phyloP scores from a whole-genome alignment of 2,113 vertebrate species.

The Emberiza fucata region DNA sequence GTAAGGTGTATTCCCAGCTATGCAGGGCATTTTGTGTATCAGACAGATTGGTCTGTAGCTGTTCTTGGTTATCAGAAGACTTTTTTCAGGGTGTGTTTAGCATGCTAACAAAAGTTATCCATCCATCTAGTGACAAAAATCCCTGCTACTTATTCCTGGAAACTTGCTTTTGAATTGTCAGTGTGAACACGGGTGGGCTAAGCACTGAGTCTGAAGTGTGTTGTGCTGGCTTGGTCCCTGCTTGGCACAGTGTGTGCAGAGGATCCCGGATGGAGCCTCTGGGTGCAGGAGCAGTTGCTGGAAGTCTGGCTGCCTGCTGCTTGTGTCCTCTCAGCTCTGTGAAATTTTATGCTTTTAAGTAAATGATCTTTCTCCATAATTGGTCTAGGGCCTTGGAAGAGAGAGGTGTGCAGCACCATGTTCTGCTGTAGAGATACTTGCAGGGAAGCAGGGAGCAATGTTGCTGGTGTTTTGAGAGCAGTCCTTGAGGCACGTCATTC shows the following conservation, averaged over 20 bases:
- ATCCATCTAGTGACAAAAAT: neutral
- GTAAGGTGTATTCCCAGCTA: neutral
- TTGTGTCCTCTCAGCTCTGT: neutral
- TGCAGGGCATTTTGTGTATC: neutral
- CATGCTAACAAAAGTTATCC: neutral
- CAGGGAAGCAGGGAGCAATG: neutral
- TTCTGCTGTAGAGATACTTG: neutral
- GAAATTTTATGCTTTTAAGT: neutral
- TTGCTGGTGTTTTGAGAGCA: neutral
- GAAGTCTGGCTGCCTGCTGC: neutral
- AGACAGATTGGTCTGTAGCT: neutral
- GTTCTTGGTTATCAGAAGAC: neutral
- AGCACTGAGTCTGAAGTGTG: neutral
- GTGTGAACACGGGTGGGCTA: neutral
- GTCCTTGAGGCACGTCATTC: neutral
- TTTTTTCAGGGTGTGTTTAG: neutral
- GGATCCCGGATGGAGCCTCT: neutral
- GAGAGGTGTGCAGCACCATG: neutral
- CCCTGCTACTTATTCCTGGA: neutral
- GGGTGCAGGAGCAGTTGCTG: neutral
- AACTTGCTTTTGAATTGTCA: neutral
- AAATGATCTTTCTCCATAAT: neutral
- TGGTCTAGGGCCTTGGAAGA: neutral
- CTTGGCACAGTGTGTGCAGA: neutral
- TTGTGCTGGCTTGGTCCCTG: neutral